Conservation (phyloP, 2,888 invertebrate genomes). For the Ornithoptera alexandrae region DNA sequence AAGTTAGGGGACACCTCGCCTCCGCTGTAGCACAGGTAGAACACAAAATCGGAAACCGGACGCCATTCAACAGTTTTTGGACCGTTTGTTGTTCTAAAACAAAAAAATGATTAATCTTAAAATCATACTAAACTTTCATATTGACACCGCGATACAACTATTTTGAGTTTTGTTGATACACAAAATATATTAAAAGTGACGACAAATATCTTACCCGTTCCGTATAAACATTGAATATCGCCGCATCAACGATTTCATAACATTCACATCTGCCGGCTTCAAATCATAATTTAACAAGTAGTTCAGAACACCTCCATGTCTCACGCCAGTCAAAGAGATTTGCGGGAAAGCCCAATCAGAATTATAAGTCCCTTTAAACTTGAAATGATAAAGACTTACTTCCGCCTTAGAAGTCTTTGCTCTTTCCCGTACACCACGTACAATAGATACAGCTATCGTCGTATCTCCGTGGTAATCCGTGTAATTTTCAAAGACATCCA, state of each 20-base stretch:
- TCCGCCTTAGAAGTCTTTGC: constrained; percentile 47
- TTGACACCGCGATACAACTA: neutral
- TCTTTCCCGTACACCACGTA: constrained; percentile 57
- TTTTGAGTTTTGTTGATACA: neutral
- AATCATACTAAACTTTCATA: neutral
- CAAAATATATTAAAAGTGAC: neutral
- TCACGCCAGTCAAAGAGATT: constrained; percentile 56
- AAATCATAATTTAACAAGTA: constrained; percentile 60
- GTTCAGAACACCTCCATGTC: constrained; percentile 61
- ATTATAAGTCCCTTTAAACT: constrained; percentile 54
- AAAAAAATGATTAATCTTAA: neutral
- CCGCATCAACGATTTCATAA: constrained; percentile 44
- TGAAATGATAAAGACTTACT: constrained; percentile 59
- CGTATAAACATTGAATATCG: constrained; percentile 54
- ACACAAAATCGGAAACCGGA: constrained; percentile 10
- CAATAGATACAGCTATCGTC: constrained; percentile 52
- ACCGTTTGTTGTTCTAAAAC: constrained; percentile 13
- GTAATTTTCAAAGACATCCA: constrained; percentile 58
- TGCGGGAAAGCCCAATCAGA: constrained; percentile 55
- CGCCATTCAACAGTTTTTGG: constrained; percentile 20
- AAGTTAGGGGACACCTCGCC: constrained; percentile 33
- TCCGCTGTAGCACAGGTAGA: constrained; percentile 34
- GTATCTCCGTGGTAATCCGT: constrained; percentile 66
- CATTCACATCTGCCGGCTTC: constrained; percentile 41
- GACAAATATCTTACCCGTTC: constrained; percentile 51